A percentile compares a stretch with the other conserved stretches of the same genome.
Conservation (phyloP, 2,888 invertebrate species). For the Mesoligia furuncula region DNA sequence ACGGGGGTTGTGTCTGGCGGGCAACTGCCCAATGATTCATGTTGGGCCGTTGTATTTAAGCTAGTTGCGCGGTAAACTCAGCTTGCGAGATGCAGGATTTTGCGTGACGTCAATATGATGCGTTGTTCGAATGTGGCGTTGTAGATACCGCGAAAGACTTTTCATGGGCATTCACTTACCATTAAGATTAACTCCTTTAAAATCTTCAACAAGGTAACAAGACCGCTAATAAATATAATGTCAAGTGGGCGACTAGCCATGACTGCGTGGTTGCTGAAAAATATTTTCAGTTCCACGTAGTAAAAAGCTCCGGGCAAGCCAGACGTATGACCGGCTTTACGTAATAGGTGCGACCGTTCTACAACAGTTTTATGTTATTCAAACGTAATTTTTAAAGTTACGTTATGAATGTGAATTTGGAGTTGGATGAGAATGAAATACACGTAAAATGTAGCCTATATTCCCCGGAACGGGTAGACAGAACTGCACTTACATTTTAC, state of each 20-base stretch:
- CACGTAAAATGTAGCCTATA: no score
- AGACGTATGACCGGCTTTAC: constrained; percentile 31
- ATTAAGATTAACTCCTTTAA: background rate
- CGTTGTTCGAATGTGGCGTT: no score
- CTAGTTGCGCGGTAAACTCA: no score
- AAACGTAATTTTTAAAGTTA: constrained; percentile 21
- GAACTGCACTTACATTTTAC: background rate
- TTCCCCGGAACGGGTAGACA: background rate
- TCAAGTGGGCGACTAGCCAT: constrained; percentile 7
- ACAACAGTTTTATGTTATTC: constrained; percentile 3
- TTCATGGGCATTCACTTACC: no score
- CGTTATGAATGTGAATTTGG: background rate
- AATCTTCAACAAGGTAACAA: background rate
- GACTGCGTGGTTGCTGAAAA: constrained; percentile 26
- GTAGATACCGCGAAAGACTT: no score
- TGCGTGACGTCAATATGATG: no score
- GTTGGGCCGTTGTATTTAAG: no score
- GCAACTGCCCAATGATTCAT: no score
- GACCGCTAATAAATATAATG: constrained; percentile 30
- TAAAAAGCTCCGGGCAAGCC: constrained; percentile 9
- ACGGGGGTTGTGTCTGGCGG: no score
- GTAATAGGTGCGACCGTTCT: constrained; percentile 8
- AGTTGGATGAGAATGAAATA: background rate
- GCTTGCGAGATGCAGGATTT: no score
- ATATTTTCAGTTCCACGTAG: constrained; percentile 13